Conservation (phyloP, 2,888 invertebrate species). For the Incurvaria masculella region DNA sequence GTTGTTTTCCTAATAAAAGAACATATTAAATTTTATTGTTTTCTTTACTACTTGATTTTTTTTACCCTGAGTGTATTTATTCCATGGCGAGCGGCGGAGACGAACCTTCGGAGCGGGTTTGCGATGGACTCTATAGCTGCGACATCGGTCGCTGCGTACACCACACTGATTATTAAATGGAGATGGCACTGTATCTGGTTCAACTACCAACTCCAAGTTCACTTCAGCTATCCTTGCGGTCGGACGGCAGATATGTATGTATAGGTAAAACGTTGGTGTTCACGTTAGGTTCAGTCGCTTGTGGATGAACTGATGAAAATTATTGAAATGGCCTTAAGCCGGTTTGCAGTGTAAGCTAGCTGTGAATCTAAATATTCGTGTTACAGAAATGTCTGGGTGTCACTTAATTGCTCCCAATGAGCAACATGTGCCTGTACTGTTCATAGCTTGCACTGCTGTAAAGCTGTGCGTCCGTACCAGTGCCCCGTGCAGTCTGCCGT, state of each 20-base stretch:
- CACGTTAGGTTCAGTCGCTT: no score
- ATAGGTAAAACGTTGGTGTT: no score
- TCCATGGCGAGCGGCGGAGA: constrained; percentile 49
- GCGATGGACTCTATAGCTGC: not conserved
- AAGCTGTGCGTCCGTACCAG: no score
- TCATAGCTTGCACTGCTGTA: no score
- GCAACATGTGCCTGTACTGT: no score
- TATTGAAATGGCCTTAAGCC: no score
- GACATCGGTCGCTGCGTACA: not conserved
- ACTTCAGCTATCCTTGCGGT: not conserved
- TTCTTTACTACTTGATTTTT: constrained; percentile 27
- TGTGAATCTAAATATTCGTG: no score
- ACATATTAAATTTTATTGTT: constrained; percentile 30
- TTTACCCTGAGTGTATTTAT: constrained; percentile 52
- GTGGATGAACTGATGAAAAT: no score
- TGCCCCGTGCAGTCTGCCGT: no score
- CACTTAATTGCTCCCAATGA: no score
- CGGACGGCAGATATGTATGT: not conserved
- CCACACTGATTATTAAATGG: not conserved
- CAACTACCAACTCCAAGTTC: not conserved
- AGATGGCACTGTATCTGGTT: not conserved
- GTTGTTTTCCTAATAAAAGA: constrained; percentile 23
- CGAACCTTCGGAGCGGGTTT: constrained; percentile 29
- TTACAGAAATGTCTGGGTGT: no score
- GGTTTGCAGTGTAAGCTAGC: no score